These are phyloP conservation scores for Hylia prasina DNA, from an alignment of 2,113 vertebrate genomes.

Conservation along the genomic window DNA sequence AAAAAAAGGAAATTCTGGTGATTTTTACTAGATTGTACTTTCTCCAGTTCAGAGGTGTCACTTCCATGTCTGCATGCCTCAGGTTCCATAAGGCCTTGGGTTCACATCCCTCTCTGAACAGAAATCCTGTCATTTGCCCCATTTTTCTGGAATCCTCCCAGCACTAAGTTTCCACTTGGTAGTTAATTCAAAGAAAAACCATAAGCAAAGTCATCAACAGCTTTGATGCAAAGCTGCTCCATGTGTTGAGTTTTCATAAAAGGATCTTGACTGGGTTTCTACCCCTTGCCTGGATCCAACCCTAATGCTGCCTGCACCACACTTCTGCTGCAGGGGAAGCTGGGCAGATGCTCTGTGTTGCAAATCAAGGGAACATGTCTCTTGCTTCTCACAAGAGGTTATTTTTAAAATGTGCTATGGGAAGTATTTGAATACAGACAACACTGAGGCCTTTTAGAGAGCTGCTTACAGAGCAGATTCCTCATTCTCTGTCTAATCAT, in stretches of 20 bases:
- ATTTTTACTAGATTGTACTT: neutral
- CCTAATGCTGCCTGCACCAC: neutral
- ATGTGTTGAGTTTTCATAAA: neutral
- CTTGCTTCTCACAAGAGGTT: conserved; percentile 43
- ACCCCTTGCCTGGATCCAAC: neutral
- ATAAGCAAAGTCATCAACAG: neutral
- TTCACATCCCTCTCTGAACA: neutral
- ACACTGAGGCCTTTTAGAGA: conserved; percentile 55
- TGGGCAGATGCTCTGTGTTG: neutral
- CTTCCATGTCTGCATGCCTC: neutral
- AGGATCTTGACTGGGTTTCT: neutral
- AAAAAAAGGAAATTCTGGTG: neutral
- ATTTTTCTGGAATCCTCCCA: neutral
- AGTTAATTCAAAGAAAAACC: neutral
- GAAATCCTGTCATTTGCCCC: neutral
- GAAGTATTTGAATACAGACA: conserved; percentile 34
- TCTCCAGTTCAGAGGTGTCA: neutral
- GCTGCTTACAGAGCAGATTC: conserved; percentile 57
- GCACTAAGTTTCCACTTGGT: neutral
- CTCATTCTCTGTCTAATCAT: conserved; percentile 51
- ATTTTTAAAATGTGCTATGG: conserved; percentile 51
- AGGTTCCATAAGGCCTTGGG: neutral
- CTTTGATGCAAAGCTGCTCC: neutral
- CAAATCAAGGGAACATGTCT: neutral
- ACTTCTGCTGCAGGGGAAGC: neutral